Evolutionary conservation across 2,797 vertebrate genomes (phyloP), one percentile per base, ranked within the genome.

Genomic region (Megalops cyprinoides): DNA sequence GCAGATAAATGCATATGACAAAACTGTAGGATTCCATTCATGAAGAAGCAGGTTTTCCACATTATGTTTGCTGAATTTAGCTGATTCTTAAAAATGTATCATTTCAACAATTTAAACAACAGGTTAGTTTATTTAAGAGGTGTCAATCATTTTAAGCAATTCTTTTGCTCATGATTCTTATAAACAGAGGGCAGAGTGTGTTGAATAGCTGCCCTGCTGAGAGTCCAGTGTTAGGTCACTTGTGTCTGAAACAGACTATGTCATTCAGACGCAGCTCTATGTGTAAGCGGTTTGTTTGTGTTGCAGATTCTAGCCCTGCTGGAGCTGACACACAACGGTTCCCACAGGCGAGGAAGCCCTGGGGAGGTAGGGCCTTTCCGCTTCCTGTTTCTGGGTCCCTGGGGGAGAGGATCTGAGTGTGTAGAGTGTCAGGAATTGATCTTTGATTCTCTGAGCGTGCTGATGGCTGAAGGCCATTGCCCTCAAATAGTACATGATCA

Each of bases 301-400:
- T 28, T 85, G 69, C 82, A 99, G 98, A 96, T 99, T 88, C 87
- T 98, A 77, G 91, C 93, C 0, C 25, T 97, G 87, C 88, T 99
- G 92, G 96, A 98, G 91, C 89, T 91, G 49, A 90, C 86, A 69
- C 93, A 89, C 65, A 87, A 89, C 3, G 84, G 87, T 0, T 90
- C 90, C n/a, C 94, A 92, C 82, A 92, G 84, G 89, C 90, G 88
- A 81, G 90, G 89, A 78, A 93, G 91, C 76, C 84, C 88, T 78
- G 86, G 89, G 2, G 90, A 96, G 85, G 96, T 97, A 91, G 94
- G 86, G 6, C n/a, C 48, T 1, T 14, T 0, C 18, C 34, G 1
- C 0, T 0, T 23, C n/a, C 48, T 12, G 2, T n/a, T 12, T 15
- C 9, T 10, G 20, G 2, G 15, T 49, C 55, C n/a, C 76, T 56